phyloP scores from a whole-genome alignment of 2,113 vertebrate species.

The Lagopus leucura region DNA sequence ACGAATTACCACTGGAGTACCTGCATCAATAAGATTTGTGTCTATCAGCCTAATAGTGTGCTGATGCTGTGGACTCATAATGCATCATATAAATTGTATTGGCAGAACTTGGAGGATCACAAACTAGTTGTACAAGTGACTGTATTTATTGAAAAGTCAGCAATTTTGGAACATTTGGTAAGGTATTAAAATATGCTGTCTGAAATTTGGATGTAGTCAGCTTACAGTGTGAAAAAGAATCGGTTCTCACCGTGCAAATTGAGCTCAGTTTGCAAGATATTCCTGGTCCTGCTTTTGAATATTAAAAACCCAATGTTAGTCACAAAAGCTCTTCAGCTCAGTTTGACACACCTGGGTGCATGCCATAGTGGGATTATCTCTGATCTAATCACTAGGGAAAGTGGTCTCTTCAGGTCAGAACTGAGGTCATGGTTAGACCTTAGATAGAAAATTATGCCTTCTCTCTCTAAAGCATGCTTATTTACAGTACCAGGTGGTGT shows the following conservation, averaged over 20 bases:
- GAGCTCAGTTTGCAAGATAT: conserved; percentile 1
- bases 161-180: neutral
- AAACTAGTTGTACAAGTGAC: neutral
- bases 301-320: conserved; percentile 30
- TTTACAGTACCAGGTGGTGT: conserved; percentile 58
- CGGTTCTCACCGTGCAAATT: neutral
- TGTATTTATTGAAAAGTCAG: neutral
- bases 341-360: conserved; percentile 60
- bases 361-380: conserved; percentile 52
- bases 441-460: conserved; percentile 46
- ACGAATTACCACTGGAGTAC: neutral
- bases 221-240: neutral
- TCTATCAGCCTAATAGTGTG: neutral
- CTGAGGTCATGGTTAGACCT: conserved; percentile 47
- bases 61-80: neutral
- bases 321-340: conserved; percentile 50
- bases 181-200: neutral
- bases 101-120: neutral
- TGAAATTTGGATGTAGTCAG: neutral
- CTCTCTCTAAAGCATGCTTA: conserved; percentile 41
- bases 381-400: conserved; percentile 63
- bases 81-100: neutral
- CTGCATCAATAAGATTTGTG: neutral
- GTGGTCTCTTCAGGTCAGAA: conserved; percentile 59
- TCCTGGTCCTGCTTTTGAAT: conserved; percentile 20